Evolutionary conservation across 30 jellyfish, hydroid and myxozoan species (phyloP), one percentile per base, ranked within the genome.

Genomic region (Chironex yamaguchii): DNA sequence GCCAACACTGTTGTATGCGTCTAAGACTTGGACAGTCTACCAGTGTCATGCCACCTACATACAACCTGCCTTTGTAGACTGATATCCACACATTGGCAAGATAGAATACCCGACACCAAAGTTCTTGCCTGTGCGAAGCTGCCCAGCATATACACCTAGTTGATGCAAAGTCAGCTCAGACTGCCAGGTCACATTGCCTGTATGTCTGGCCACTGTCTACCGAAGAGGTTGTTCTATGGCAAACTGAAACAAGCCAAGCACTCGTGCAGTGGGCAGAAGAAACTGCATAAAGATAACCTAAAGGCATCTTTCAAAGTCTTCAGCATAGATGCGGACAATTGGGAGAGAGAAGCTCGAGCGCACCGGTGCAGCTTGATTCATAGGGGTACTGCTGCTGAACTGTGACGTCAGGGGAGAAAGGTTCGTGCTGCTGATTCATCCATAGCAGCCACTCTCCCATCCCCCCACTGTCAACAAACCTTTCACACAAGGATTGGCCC

Each of bases 41-140:
- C 82, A 68, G 82, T 22, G 69, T 2, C 82, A 68, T 51, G 69
- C 69, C 69, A 24, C 82, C 34, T 68, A 2, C 82, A 68, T n/a
- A 13, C 20, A 22, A 27, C 11, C 12, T 68, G 82, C 74, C 82
- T 68, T 4, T 2, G 82, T 2, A 68, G 34, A 68, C 69, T 68
- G 21, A 54, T 68, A 33, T 4, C 11, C 28, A 29, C 34, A 9
- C 29, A 22, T 4, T 29, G 33, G 69, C 24, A 42, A 17, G 58
- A 42, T 17, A 42, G 17, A 17, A 17, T 42, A 6, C 58, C 58
- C 13, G 58, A 42, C 17, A 42, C 58, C 9, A 17, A 42, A 17
- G 58, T 42, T 9, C 17, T 42, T 9, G 17, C 58, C 17, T 17
- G 58, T 6, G 58, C 58, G 13, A 17, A n/a, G 58, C 17, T 6